phyloP scores from a whole-genome alignment of 1,140 invertebrate species.

The Papilio glaucus region DNA sequence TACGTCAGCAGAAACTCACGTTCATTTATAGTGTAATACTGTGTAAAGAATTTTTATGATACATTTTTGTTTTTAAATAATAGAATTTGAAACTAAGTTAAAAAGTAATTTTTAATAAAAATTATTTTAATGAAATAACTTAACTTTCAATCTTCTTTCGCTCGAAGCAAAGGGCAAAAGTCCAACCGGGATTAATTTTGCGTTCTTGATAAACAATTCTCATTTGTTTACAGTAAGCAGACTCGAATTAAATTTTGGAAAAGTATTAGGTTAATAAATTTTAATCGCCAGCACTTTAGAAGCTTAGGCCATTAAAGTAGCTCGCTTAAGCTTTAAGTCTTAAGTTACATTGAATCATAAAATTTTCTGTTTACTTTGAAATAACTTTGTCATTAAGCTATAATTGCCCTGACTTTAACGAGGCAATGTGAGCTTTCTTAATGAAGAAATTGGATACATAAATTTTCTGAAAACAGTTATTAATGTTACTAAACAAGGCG shows the following conservation, averaged over 20 bases:
- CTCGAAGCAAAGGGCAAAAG: conserved; percentile 14
- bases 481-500: conserved; percentile 32
- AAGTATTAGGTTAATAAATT: conserved; percentile 39
- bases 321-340: conserved; percentile 34
- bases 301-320: conserved; percentile 35
- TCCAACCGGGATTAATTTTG: conserved; percentile 29
- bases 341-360: conserved; percentile 38
- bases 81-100: conserved; percentile 10
- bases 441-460: conserved; percentile 36
- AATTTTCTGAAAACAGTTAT: conserved; percentile 36
- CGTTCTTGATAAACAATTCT: conserved; percentile 35
- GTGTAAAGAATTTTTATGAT: not conserved
- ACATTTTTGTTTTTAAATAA: conserved; percentile 9
- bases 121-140: conserved; percentile 11
- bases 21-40: not conserved
- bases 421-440: conserved; percentile 33
- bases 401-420: conserved; percentile 36
- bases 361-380: conserved; percentile 40
- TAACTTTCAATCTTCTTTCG: conserved; percentile 21
- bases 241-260: conserved; percentile 25
- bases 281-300: conserved; percentile 32
- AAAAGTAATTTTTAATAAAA: conserved; percentile 19
- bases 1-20: no score
- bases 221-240: conserved; percentile 14
- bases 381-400: conserved; percentile 36